A percentile compares a stretch with the other conserved stretches of the same genome.
These are phyloP conservation scores for Clivina fossor DNA, from an alignment of 2,888 invertebrate genomes.

Conservation along the genomic window DNA sequence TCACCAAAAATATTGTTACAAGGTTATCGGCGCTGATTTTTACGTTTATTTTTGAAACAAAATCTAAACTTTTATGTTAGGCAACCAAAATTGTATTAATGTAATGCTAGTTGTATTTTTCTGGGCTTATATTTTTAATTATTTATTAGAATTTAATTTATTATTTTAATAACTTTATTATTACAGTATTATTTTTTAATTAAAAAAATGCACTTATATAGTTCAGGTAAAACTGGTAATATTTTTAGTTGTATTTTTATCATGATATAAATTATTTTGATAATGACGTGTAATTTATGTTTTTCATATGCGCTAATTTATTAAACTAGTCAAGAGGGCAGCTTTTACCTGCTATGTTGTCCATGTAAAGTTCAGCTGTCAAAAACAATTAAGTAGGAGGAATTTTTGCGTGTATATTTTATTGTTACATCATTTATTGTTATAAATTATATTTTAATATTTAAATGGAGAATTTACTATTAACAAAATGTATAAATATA, in stretches of 20 bases:
- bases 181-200: no score
- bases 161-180: neutral
- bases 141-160: no score
- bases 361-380: neutral
- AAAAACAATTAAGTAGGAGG: conserved; percentile 1
- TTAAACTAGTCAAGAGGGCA: neutral
- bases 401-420: neutral
- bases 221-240: no score
- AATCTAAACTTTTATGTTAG: neutral
- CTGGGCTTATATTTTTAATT: no score
- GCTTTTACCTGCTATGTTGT: neutral
- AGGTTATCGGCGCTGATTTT: neutral
- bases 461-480: conserved; percentile 10
- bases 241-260: neutral
- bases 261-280: neutral
- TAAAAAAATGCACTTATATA: no score
- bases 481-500: conserved; percentile 13
- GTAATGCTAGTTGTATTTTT: neutral
- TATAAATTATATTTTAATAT: neutral
- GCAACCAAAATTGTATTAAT: neutral
- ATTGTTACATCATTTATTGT: conserved; percentile 7
- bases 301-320: no score
- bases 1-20: conserved; percentile 20
- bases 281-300: conserved; percentile 1
- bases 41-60: neutral